Evolutionary conservation across 2,113 vertebrate species (phyloP), one percentile per base, ranked within the genome.

Genomic region (Alectura lathami): DNA sequence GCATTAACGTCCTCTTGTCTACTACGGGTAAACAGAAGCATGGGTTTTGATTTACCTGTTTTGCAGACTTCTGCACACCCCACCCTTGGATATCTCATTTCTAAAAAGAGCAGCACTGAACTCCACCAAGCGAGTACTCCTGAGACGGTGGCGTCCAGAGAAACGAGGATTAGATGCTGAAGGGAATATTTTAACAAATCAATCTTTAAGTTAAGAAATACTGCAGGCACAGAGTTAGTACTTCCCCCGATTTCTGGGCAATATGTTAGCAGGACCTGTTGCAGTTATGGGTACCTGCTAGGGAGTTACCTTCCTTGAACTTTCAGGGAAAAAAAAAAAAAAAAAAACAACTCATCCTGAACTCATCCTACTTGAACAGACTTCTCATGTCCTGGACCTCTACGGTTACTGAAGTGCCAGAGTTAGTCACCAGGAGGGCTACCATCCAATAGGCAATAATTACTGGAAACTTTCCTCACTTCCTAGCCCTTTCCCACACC

Each of bases 381-480:
- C 56, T 66, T 78, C 68, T 70, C 81, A 57, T 48, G 53, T 87
- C 76, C 81, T 50, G 89, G 32, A 91, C 66, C 38, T 88, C 29
- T 77, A 53, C 38, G 3, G 7, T 74, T 74, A 56, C 30, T 80
- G 60, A 85, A 76, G 75, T 86, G 95, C 91, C 92, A 78, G 91
- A 91, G 91, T 91, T 68, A 97, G 97, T 75, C 92, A 95, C 91
- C 82, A 83, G 95, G 88, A 97, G 73, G 96, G 96, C 94, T 93
- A 81, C 72, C 83, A 86, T 97, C 97, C 96, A 97, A 85, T 0
- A 94, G 86, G 87, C 76, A 54, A 56, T 89, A 95, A 95, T 10
- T 91, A 82, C 78, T 95, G 92, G 96, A 96, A 97, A 91, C 82
- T 92, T 83, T 80, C 53, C 70, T 82, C 24, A 21, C 84, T 92